phyloP scores from a whole-genome alignment of 1,140 invertebrate species.

The Marisa cornuarietis region DNA sequence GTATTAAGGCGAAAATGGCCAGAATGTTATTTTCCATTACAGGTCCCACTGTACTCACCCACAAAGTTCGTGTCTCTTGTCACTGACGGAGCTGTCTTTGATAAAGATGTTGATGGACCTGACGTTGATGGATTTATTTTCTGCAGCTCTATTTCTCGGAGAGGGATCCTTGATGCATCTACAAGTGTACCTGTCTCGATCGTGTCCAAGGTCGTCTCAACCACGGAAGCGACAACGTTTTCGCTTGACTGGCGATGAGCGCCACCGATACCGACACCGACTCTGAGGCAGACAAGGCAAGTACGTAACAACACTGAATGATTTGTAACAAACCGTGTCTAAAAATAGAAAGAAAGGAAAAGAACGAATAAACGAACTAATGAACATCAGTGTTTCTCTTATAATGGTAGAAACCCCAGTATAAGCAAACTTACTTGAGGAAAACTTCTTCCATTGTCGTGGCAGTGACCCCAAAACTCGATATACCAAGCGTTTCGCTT shows the following conservation, averaged over 20 bases:
- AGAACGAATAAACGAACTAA: background rate
- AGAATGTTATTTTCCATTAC: too few species aligned
- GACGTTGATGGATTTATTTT: too few species aligned
- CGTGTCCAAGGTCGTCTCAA: too few species aligned
- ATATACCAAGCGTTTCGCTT: constrained; percentile 73
- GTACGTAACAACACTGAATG: background rate
- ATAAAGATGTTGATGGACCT: too few species aligned
- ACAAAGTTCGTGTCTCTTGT: too few species aligned
- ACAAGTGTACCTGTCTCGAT: too few species aligned
- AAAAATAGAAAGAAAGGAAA: too few species aligned
- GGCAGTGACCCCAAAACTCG: constrained; percentile 80
- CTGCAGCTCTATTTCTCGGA: too few species aligned
- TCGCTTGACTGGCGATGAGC: background rate
- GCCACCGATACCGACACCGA: background rate
- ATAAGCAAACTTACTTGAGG: constrained; percentile 72
- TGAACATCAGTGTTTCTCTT: background rate
- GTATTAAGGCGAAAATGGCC: too few species aligned
- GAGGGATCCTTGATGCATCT: too few species aligned
- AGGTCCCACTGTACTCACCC: too few species aligned
- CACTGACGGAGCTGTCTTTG: too few species aligned
- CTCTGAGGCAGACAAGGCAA: background rate
- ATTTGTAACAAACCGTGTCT: background rate
- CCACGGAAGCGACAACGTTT: background rate
- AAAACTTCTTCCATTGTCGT: constrained; percentile 90
- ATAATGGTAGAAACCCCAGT: background rate